Evolutionary conservation across 2,888 invertebrate species (phyloP).

Genomic region (Patella ulyssiponensis): DNA sequence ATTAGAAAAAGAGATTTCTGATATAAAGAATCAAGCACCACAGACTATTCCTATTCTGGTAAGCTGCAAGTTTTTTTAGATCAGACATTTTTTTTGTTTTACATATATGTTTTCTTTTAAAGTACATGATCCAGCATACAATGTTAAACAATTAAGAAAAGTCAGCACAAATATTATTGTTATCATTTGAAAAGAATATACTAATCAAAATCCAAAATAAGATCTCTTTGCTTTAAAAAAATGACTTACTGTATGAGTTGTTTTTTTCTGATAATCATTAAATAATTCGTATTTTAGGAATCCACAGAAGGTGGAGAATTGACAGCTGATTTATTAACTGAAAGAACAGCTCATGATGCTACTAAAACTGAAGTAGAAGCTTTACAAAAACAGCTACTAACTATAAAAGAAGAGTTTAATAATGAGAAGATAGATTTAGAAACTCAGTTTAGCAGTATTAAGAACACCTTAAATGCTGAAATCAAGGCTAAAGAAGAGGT

Average conservation of each 20-base stretch:
- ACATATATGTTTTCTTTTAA: no score
- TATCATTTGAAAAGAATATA: no score
- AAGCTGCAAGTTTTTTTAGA: no score
- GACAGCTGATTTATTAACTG: slow-evolving; percentile 56
- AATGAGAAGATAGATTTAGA: slow-evolving; percentile 50
- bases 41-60: no score
- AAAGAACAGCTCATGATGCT: slow-evolving; percentile 58
- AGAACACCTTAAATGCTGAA: slow-evolving; percentile 48
- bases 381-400: slow-evolving; percentile 54
- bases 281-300: slow-evolving; percentile 22
- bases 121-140: no score
- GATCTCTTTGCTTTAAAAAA: no score
- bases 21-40: slow-evolving; percentile 16
- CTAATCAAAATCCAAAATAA: no score
- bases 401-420: slow-evolving; percentile 41
- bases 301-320: slow-evolving; percentile 48
- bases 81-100: no score
- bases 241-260: no score
- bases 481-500: slow-evolving; percentile 55
- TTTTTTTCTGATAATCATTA: neutral
- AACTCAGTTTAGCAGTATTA: slow-evolving; percentile 47
- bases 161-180: no score
- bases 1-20: slow-evolving; percentile 15
- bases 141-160: no score
- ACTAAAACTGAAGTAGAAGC: slow-evolving; percentile 63